A percentile compares a stretch with the other conserved stretches of the same genome.
These are phyloP conservation scores for Acleris holmiana DNA, from an alignment of 2,888 invertebrate genomes.

Conservation along the genomic window DNA sequence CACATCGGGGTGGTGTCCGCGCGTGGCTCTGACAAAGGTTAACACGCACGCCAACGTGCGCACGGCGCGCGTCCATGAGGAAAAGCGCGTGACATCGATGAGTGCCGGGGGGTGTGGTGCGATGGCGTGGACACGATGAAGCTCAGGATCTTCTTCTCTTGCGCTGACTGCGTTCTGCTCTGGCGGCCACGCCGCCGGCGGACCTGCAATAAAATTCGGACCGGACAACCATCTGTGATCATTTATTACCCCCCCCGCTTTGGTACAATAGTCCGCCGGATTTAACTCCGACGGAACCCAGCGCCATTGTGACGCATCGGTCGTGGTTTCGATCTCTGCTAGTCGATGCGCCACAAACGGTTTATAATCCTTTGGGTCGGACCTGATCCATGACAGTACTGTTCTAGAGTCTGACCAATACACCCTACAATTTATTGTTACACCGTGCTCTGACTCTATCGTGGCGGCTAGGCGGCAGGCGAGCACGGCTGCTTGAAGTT, in stretches of 20 bases:
- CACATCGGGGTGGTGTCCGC: no score
- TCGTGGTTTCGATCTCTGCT: neutral
- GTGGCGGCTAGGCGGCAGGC: no score
- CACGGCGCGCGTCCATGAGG: no score
- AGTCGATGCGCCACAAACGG: neutral
- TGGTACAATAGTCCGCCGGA: neutral
- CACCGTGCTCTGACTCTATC: no score
- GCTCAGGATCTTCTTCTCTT: no score
- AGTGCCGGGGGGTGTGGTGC: neutral
- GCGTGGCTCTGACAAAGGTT: no score
- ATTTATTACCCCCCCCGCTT: neutral
- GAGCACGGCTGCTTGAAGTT: no score
- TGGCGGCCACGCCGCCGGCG: neutral
- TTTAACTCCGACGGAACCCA: neutral
- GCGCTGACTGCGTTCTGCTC: neutral
- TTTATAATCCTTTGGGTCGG: neutral
- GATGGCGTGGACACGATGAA: no score
- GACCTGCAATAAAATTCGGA: neutral
- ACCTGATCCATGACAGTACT: neutral
- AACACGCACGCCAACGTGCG: no score
- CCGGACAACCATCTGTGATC: neutral
- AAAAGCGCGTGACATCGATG: no score
- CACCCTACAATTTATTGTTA: no score
- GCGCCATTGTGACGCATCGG: neutral
- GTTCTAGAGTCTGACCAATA: no score